A percentile compares a stretch with the other conserved stretches of the same genome.
Conservation (phyloP, 2,888 invertebrate species). For the Drosophila stalkeri region DNA sequence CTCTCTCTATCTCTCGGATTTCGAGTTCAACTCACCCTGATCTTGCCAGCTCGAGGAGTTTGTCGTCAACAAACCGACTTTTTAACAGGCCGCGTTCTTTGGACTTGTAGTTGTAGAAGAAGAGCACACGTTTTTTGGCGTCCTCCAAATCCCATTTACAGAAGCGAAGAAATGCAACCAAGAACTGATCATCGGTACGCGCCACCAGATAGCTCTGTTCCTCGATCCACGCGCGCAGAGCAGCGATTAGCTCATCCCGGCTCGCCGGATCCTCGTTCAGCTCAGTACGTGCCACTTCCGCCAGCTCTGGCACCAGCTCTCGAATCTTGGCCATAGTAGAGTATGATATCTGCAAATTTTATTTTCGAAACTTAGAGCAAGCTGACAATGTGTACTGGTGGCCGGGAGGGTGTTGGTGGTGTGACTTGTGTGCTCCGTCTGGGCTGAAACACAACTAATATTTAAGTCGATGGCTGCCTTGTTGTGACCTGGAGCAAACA, state of each 20-base stretch:
- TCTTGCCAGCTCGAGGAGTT: conserved; percentile 71
- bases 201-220: conserved; percentile 86
- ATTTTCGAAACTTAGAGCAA: conserved; percentile 36
- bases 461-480: conserved; percentile 51
- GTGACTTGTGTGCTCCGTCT: conserved; percentile 42
- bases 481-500: conserved; percentile 27
- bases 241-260: conserved; percentile 83
- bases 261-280: conserved; percentile 85
- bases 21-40: conserved; percentile 71
- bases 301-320: conserved; percentile 75
- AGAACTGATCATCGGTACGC: conserved; percentile 85
- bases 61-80: conserved; percentile 76
- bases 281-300: conserved; percentile 84
- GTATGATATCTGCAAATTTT: conserved; percentile 44
- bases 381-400: conserved; percentile 5
- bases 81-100: conserved; percentile 86
- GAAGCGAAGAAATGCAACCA: conserved; percentile 86
- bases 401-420: conserved; percentile 15
- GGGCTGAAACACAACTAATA: conserved; percentile 60
- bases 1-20: neutral
- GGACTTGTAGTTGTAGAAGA: conserved; percentile 86
- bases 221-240: conserved; percentile 86
- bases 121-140: conserved; percentile 86
- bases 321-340: conserved; percentile 75
- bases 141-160: conserved; percentile 86